These are phyloP conservation scores for Lithophane socia DNA, from an alignment of 2,888 invertebrate genomes.

Conservation along the genomic window DNA sequence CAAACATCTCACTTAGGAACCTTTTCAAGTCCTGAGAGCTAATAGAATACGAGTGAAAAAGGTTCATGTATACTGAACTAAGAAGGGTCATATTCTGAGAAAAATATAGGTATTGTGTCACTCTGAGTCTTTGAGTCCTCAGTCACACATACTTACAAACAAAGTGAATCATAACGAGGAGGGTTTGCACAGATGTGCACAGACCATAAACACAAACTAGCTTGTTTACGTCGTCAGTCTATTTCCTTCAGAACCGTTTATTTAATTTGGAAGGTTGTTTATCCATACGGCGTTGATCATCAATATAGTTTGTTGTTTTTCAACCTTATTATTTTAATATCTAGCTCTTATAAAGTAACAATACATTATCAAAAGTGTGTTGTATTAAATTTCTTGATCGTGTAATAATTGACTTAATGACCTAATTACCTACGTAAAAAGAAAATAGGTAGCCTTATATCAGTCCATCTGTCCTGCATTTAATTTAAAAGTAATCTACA, in stretches of 20 bases:
- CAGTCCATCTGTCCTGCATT: background rate
- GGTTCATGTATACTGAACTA: background rate
- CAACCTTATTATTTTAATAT: slow-evolving; percentile 21
- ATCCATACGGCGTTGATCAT: slow-evolving; percentile 13
- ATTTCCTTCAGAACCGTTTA: slow-evolving; percentile 11
- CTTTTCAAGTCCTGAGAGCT: slow-evolving; percentile 9
- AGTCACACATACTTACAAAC: slow-evolving; percentile 22
- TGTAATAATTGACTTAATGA: background rate
- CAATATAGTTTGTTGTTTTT: slow-evolving; percentile 17
- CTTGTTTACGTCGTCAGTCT: slow-evolving; percentile 27
- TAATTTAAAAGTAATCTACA: slow-evolving; percentile 1
- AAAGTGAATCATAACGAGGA: slow-evolving; percentile 43
- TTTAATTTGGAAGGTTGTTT: slow-evolving; percentile 14
- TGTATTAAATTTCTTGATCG: background rate
- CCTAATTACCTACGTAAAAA: background rate
- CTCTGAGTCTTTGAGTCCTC: slow-evolving; percentile 1
- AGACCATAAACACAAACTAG: slow-evolving; percentile 41
- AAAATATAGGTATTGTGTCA: slow-evolving; percentile 17
- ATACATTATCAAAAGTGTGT: background rate
- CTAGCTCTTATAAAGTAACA: slow-evolving; percentile 1
- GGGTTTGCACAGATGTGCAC: slow-evolving; percentile 52
- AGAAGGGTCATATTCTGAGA: slow-evolving; percentile 21
- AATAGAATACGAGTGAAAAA: slow-evolving; percentile 31
- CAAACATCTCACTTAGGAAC: slow-evolving; percentile 22
- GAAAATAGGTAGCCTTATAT: background rate